Evolutionary conservation across 2,888 invertebrate species (phyloP), one percentile per base, ranked within the genome.

Genomic region (Allolobophora icterica): DNA sequence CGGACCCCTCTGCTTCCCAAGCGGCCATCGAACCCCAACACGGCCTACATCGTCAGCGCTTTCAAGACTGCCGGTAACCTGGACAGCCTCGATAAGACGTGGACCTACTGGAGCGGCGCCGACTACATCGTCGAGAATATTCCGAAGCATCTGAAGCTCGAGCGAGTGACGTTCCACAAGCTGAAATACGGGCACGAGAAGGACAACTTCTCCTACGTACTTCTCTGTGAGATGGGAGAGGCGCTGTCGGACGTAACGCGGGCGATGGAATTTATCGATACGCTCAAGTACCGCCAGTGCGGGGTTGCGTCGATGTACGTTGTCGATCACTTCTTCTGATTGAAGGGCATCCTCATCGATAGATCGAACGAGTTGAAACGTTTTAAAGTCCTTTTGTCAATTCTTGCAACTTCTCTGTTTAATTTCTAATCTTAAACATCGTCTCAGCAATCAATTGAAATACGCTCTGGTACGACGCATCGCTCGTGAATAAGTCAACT

Each of bases 31-130:
- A 94, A 93, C 89, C 93, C 93, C 52, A 94, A 94, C 92, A 94
- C 94, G 90, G 93, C 94, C 30, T 94, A 94, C 91, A 92, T 94
- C 89, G 90, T 94, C 45, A 93, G 93, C 40, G 93, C 94, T n/a
- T 94, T 94, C 93, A 93, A 93, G 89, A 93, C 94, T 19, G 90
- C 90, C 40, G 94, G 94, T 91, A 93, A 94, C 90, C 91, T 93
- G 21, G 92, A 92, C 30, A 93, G 92, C 33, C 91, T 94, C n/a
- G 94, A 94, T 90, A 91, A 93, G 90, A 93, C 93, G 1, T 94
- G 94, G 94, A 93, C 93, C 90, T 93, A 93, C 19, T 94, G 94
- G 94, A 94, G 94, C 90, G 94, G 94, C 17, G 94, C 94, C 15
- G 93, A 94, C 87, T 94, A 92, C 90, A 93, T 94, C 33, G 92